Conservation (phyloP, 37 sponge, comb jelly and placozoan species). For the Dysidea cf. avara region DNA sequence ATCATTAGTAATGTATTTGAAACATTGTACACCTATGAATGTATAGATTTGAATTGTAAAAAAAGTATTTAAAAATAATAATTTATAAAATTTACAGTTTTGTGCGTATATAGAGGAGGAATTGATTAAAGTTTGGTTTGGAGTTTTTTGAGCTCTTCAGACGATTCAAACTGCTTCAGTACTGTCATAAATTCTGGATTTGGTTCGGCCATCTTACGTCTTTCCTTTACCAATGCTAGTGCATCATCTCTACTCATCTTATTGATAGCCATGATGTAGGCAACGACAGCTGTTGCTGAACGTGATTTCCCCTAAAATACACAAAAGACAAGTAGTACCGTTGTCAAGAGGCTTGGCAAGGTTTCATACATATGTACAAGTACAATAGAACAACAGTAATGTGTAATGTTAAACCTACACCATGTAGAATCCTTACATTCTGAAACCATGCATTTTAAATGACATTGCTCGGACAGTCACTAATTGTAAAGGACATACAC, state of each 20-base stretch:
- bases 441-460: too few relatives aligned
- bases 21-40: too few relatives aligned
- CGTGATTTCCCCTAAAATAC: constrained; percentile 76
- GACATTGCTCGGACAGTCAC: too few relatives aligned
- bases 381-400: background rate
- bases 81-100: too few relatives aligned
- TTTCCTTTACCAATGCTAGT: constrained; percentile 25
- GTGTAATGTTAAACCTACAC: too few relatives aligned
- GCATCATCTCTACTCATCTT: constrained; percentile 17
- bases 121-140: constrained; percentile 13
- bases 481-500: too few relatives aligned
- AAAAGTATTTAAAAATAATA: too few relatives aligned
- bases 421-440: too few relatives aligned
- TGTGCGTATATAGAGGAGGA: background rate
- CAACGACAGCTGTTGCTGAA: constrained; percentile 74
- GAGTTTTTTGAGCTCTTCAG: constrained; percentile 34
- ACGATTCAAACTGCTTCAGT: constrained; percentile 47
- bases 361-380: background rate
- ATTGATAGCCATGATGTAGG: constrained; percentile 66
- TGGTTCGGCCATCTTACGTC: constrained; percentile 80
- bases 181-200: constrained; percentile 56
- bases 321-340: background rate
- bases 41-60: too few relatives aligned
- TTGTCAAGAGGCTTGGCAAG: background rate
- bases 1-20: too few relatives aligned